Percentiles rank a stretch among this genome's conserved stretches.
Evolutionary conservation across 2,888 invertebrate genomes (phyloP).

Genomic region (Diadromus collaris): DNA sequence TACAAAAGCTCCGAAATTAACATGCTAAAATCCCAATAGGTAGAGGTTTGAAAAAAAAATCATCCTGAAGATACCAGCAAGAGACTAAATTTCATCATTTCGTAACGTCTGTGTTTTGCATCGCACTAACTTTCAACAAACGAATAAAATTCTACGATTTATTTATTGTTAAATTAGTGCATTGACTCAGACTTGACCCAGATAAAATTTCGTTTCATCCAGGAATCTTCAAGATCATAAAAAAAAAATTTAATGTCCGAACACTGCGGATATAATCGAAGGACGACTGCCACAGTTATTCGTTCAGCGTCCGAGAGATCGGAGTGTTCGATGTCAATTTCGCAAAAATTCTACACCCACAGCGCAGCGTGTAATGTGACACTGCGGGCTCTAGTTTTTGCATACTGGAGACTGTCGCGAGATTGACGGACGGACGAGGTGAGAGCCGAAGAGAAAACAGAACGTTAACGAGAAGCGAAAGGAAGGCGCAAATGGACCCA

Average conservation of each 20-base stretch:
- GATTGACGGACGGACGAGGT: conserved; percentile 22
- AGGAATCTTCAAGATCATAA: too few relatives aligned
- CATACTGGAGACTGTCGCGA: conserved; percentile 50
- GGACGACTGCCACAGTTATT: conserved; percentile 36
- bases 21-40: too few relatives aligned
- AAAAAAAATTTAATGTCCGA: too few relatives aligned
- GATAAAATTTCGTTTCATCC: too few relatives aligned
- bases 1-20: too few relatives aligned
- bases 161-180: too few relatives aligned
- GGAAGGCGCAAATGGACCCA: conserved; percentile 73
- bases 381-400: conserved; percentile 76
- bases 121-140: too few relatives aligned
- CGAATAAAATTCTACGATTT: too few relatives aligned
- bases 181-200: too few relatives aligned
- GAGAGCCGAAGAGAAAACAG: conserved; percentile 35
- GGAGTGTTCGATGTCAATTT: conserved; percentile 63
- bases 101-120: too few relatives aligned
- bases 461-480: conserved; percentile 45
- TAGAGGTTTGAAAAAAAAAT: neutral
- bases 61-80: too few relatives aligned
- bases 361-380: conserved; percentile 56
- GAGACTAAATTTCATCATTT: too few relatives aligned
- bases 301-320: conserved; percentile 34
- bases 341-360: conserved; percentile 77
- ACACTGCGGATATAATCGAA: conserved; percentile 43